Evolutionary conservation across 2,113 vertebrate species (phyloP).

Genomic region (Rhipidura dahli): DNA sequence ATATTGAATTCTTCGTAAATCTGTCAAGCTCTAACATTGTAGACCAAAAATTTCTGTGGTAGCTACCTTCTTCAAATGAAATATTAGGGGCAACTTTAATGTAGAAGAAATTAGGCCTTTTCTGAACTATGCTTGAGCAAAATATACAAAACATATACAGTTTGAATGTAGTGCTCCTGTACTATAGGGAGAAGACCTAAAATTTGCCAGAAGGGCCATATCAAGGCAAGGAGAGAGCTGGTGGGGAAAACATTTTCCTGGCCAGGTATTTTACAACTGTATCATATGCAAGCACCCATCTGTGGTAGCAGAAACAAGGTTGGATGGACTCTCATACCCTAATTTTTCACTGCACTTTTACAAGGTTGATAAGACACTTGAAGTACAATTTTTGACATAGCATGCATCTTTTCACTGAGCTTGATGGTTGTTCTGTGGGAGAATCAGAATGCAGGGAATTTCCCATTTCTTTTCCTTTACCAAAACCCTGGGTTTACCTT

Average conservation of each 20-base stretch:
- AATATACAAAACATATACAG: neutral
- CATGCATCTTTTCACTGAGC: neutral
- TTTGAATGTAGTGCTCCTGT: neutral
- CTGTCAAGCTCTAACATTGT: neutral
- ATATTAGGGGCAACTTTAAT: neutral
- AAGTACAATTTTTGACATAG: neutral
- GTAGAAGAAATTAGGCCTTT: neutral
- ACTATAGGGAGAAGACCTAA: neutral
- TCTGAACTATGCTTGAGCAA: neutral
- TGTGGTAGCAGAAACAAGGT: neutral
- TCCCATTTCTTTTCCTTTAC: neutral
- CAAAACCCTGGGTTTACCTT: neutral
- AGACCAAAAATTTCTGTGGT: neutral
- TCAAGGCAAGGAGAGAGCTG: neutral
- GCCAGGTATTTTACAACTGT: neutral
- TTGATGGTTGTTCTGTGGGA: neutral
- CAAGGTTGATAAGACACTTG: neutral
- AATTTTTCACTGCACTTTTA: neutral
- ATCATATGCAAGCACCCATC: neutral
- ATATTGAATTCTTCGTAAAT: neutral
- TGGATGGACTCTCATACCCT: neutral
- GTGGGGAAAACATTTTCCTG: neutral
- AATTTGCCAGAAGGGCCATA: neutral
- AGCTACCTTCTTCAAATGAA: neutral
- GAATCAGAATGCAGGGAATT: neutral